Conservation (phyloP, 2,797 vertebrate genomes). For the Tokudaia tokunoshimensis region DNA sequence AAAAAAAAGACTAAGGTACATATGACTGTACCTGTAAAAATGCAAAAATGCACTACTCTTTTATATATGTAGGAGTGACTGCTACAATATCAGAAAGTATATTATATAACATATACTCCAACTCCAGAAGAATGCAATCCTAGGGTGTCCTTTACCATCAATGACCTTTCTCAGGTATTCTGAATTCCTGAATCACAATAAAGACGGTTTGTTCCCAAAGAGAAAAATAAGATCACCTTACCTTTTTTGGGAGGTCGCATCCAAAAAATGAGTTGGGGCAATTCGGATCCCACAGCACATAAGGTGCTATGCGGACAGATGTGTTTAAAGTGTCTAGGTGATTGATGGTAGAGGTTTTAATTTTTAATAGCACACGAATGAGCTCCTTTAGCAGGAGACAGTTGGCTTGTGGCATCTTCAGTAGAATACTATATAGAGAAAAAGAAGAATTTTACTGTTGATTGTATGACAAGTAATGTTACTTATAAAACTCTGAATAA, state of each 20-base stretch:
- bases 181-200: background rate
- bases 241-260: background rate
- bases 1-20: no score
- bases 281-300: no score
- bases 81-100: no score
- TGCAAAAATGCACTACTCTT: no score
- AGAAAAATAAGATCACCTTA: background rate
- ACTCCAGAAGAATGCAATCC: background rate
- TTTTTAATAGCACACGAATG: background rate
- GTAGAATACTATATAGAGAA: background rate
- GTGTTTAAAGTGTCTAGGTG: no score
- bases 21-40: no score
- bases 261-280: no score
- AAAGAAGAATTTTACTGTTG: background rate
- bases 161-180: background rate
- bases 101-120: background rate
- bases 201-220: background rate
- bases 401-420: background rate
- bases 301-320: no score
- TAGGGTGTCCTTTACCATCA: background rate
- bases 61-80: no score
- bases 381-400: background rate
- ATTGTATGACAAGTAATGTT: background rate
- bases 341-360: no score
- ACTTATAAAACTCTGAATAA: background rate